Conservation (phyloP, 1,140 invertebrate species). For the Augochlora pura region DNA sequence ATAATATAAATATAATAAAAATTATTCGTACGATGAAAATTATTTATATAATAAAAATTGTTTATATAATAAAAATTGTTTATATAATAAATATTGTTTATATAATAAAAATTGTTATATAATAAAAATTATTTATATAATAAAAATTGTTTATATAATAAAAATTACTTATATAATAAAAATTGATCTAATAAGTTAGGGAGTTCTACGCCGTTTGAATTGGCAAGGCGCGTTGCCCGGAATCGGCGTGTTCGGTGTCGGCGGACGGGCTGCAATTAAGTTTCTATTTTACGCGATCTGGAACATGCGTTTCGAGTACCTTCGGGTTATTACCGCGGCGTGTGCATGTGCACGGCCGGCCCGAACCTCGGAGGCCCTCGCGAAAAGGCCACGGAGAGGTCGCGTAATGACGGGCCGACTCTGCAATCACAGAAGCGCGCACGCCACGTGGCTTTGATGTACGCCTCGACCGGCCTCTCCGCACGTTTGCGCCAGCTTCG, state of each 20-base stretch:
- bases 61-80: too few species aligned
- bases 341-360: conserved; percentile 35
- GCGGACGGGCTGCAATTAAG: not conserved
- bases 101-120: too few species aligned
- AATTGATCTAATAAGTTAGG: too few species aligned
- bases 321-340: conserved; percentile 20
- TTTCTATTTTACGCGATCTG: conserved; percentile 48
- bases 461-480: conserved; percentile 62
- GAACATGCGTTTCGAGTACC: conserved; percentile 66
- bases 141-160: too few species aligned
- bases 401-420: conserved; percentile 76
- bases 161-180: too few species aligned
- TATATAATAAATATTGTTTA: too few species aligned
- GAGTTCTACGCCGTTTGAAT: too few species aligned
- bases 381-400: conserved; percentile 72
- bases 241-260: not conserved
- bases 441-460: conserved; percentile 74
- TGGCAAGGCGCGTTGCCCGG: too few species aligned
- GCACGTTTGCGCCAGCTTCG: conserved; percentile 31
- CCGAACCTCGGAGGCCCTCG: conserved; percentile 69
- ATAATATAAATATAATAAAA: too few species aligned
- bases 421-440: conserved; percentile 77
- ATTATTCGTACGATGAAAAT: too few species aligned
- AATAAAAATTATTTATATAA: too few species aligned
- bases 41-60: too few species aligned